These are phyloP conservation scores for Drosophila kuntzei DNA, from an alignment of 2,888 invertebrate genomes.

Conservation along the genomic window DNA sequence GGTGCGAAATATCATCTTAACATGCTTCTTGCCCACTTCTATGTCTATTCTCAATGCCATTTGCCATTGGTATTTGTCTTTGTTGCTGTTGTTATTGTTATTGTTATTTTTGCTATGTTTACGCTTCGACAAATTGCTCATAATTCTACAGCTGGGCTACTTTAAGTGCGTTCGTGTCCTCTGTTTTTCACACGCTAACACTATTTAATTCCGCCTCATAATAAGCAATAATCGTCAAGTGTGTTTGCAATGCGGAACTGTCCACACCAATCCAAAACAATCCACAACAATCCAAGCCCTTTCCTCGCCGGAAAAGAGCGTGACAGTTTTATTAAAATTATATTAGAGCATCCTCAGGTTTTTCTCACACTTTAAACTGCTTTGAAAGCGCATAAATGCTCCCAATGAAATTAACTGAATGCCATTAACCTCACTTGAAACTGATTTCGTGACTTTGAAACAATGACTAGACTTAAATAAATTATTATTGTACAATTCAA, in stretches of 20 bases:
- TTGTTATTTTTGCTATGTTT: slow-evolving; percentile 14
- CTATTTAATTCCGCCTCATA: slow-evolving; percentile 51
- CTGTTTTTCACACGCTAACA: slow-evolving; percentile 56
- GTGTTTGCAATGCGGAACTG: slow-evolving; percentile 52
- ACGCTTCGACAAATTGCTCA: slow-evolving; percentile 57
- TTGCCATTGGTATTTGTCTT: slow-evolving; percentile 8
- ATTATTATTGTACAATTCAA: slow-evolving; percentile 12
- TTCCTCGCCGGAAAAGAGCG: slow-evolving; percentile 24
- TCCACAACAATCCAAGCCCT: slow-evolving; percentile 5
- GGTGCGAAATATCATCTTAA: slow-evolving; percentile 49
- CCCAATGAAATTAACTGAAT: slow-evolving; percentile 12
- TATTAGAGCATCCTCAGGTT: slow-evolving; percentile 2
- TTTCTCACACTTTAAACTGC: slow-evolving; percentile 38
- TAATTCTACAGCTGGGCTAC: slow-evolving; percentile 48
- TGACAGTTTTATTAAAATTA: slow-evolving; percentile 48
- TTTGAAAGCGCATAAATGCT: slow-evolving; percentile 21
- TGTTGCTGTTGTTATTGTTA: neutral
- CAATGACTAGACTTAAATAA: neutral
- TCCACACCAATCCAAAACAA: slow-evolving; percentile 6
- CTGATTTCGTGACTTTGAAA: slow-evolving; percentile 13
- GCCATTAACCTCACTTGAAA: slow-evolving; percentile 5
- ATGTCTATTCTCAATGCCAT: slow-evolving; percentile 42
- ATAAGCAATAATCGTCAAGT: slow-evolving; percentile 55
- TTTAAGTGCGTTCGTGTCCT: slow-evolving; percentile 58
- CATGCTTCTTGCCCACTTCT: slow-evolving; percentile 34